These are phyloP conservation scores for Poicephalus meyeri DNA, from an alignment of 2,113 vertebrate species.

Conservation along the genomic window DNA sequence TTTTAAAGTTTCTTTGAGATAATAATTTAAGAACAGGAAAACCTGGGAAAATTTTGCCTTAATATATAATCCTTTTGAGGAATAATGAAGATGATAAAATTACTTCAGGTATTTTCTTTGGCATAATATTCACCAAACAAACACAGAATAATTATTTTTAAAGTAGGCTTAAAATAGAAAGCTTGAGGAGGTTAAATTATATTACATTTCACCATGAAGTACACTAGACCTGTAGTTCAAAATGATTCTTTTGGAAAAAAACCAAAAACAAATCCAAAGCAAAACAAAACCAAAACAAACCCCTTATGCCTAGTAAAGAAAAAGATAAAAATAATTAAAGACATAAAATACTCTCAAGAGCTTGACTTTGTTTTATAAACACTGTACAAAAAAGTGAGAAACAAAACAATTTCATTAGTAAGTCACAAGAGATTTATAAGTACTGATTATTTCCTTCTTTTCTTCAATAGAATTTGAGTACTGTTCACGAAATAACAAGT, in stretches of 20 bases:
- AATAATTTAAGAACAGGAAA: neutral
- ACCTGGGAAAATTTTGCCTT: neutral
- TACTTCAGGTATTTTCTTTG: constrained; percentile 46
- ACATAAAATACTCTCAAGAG: neutral
- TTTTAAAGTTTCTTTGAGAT: neutral
- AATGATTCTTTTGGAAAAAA: neutral
- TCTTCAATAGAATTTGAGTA: neutral
- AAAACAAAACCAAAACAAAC: neutral
- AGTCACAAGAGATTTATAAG: neutral
- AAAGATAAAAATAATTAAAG: constrained; percentile 26
- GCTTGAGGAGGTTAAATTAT: neutral
- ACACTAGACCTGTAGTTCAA: neutral
- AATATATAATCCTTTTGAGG: neutral
- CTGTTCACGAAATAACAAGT: neutral
- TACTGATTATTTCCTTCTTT: neutral
- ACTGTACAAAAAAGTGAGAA: constrained; percentile 2
- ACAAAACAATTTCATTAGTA: constrained; percentile 1
- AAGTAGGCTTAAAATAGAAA: constrained; percentile 16
- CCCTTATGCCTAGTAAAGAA: neutral
- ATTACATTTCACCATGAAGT: neutral
- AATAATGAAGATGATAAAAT: neutral
- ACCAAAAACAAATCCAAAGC: neutral
- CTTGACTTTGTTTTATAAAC: constrained; percentile 44
- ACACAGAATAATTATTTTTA: neutral
- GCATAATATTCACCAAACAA: constrained; percentile 26